Base-by-base conservation (phyloP, 2,113 vertebrate genomes). In the Aspiorhynchus laticeps region DNA sequence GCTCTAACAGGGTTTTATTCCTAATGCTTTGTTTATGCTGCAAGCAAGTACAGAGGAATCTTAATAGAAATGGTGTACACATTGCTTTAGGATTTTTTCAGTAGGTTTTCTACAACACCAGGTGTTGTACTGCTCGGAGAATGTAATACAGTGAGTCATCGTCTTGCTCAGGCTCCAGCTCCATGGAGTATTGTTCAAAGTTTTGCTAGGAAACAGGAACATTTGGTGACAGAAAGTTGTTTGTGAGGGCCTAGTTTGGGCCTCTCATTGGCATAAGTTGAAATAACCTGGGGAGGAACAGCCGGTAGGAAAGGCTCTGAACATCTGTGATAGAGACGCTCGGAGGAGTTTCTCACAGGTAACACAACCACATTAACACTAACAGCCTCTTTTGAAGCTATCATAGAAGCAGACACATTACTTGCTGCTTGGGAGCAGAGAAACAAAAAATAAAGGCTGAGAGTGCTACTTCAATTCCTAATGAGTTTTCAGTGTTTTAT, bases 271-370 rank as follows among this genome's bases (percentile, higher is more conserved):
- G 81, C 86, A 83, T 83, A 86, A 82, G 65, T 41, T 74, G 82
- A 51, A 82, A 87, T 87, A 78, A 85, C 85, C 82, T 78, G 74
- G 89, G 89, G 85, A 86, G 63, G 43, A 82, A 83, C 76, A 69
- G 83, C 63, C 80, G 59, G 73, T 31, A 86, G 56, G 51, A 75
- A 85, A 86, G 74, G 46, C 67, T 88, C 53, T 76, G 65, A 90
- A 88, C 86, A 89, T 85, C 88, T 81, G 83, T 69, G 74, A 87
- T 85, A 76, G 65, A 80, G 48, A 81, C 2, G n/a, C 63, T 79
- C 53, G 14, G 38, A 53, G 36, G 86, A 61, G 31, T 84, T 73
- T 86, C 65, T 61, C 73, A 46, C 63, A 80, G 51, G 74, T 43
- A 84, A 36, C 46, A 78, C 28, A 83, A 36, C 43, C 41, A 7